A percentile compares a stretch with the other conserved stretches of the same genome.
Evolutionary conservation across 2,888 invertebrate species (phyloP).

Genomic region (Gastracanthus pulcherrimus): DNA sequence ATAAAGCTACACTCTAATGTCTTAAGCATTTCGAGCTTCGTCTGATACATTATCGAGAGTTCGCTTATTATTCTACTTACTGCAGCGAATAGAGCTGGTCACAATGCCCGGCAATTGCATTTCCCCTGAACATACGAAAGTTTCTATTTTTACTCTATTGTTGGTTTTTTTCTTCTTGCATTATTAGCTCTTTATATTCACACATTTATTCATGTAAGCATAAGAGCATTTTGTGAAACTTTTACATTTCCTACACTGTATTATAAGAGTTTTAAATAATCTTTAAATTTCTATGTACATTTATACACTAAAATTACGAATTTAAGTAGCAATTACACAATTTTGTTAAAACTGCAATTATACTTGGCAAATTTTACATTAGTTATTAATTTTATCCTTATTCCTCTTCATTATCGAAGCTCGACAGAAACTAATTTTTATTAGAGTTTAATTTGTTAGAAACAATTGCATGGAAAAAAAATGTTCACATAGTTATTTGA

Average conservation of each 20-base stretch:
- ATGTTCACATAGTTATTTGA: slow-evolving; percentile 35
- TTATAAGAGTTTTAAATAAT: slow-evolving; percentile 13
- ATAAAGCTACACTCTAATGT: slow-evolving; percentile 52
- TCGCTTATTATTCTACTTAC: slow-evolving; percentile 74
- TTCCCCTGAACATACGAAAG: slow-evolving; percentile 77
- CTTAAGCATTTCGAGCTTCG: slow-evolving; percentile 55
- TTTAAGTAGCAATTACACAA: neutral
- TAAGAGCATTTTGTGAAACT: neutral
- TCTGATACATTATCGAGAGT: slow-evolving; percentile 53
- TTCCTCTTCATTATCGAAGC: slow-evolving; percentile 54
- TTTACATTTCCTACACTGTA: slow-evolving; percentile 10
- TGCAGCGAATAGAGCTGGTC: slow-evolving; percentile 77
- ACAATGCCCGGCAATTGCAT: slow-evolving; percentile 77
- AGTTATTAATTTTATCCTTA: slow-evolving; percentile 34
- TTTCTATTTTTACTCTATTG: slow-evolving; percentile 57
- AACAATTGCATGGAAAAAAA: slow-evolving; percentile 25
- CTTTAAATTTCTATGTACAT: slow-evolving; percentile 25
- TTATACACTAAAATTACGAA: slow-evolving; percentile 17
- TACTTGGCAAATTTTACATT: slow-evolving; percentile 10
- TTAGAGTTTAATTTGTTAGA: slow-evolving; percentile 32
- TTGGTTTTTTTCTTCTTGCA: slow-evolving; percentile 31
- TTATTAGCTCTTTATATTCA: slow-evolving; percentile 21
- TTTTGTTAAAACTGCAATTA: slow-evolving; percentile 30
- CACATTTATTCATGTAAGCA: slow-evolving; percentile 6
- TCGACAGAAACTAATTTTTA: slow-evolving; percentile 41